phyloP scores from a whole-genome alignment of 2,888 invertebrate genomes.

The Idaea biselata region DNA sequence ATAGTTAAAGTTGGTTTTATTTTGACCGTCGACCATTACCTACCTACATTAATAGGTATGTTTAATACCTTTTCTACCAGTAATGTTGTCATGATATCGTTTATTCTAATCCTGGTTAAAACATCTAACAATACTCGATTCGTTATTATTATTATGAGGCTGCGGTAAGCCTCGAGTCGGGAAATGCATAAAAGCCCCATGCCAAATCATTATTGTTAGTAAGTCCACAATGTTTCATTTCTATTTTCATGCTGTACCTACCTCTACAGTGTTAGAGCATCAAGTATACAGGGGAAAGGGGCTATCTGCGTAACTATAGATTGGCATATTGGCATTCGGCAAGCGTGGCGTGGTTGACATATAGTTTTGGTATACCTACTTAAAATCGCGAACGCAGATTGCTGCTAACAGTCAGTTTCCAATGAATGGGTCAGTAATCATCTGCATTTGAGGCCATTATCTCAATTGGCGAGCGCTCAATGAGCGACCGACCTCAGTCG shows the following conservation, averaged over 20 bases:
- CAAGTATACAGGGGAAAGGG: constrained; percentile 30
- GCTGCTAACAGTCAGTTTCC: constrained; percentile 64
- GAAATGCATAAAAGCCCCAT: constrained; percentile 36
- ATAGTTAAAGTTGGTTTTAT: no score
- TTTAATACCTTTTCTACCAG: no score
- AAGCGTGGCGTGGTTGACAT: constrained; percentile 33
- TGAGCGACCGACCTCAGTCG: constrained; percentile 63
- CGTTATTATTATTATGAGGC: constrained; percentile 40
- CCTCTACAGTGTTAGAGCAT: constrained; percentile 31
- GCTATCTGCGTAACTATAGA: neutral
- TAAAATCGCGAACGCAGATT: constrained; percentile 53
- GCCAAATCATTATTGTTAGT: constrained; percentile 40
- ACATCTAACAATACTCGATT: constrained; percentile 36
- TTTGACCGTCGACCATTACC: no score
- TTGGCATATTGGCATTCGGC: no score
- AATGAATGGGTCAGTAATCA: constrained; percentile 77
- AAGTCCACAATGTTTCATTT: constrained; percentile 42
- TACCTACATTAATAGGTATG: no score
- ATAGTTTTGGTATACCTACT: constrained; percentile 36
- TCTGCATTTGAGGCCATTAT: constrained; percentile 77
- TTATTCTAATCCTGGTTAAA: neutral
- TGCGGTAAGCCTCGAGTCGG: constrained; percentile 39
- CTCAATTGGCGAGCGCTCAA: constrained; percentile 76
- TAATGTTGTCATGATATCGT: neutral
- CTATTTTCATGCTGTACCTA: constrained; percentile 31